phyloP scores from a whole-genome alignment of 2,113 vertebrate genomes.

The Rhinolophus ferrumequinum region DNA sequence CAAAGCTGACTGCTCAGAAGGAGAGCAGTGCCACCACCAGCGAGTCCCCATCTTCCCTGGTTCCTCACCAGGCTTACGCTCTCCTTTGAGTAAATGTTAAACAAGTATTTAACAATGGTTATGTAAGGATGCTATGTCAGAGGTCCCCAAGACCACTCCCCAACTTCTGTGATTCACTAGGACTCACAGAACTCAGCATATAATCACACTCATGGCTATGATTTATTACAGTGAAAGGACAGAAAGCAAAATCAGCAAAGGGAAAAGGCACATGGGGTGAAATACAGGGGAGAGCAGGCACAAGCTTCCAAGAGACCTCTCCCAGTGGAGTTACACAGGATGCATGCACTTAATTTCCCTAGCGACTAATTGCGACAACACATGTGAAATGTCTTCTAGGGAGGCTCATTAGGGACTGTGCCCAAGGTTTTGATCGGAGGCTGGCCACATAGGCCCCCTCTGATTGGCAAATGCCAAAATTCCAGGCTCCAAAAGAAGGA shows the following conservation, averaged over 20 bases:
- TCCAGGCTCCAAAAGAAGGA: slow-evolving; percentile 57
- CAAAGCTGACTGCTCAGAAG: slow-evolving; percentile 25
- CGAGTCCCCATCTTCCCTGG: slow-evolving; percentile 17
- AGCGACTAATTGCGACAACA: slow-evolving; percentile 10
- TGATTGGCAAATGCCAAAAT: slow-evolving; percentile 52
- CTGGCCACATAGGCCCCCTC: background rate
- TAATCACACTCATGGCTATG: background rate
- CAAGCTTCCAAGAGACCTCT: slow-evolving; percentile 26
- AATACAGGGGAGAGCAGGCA: slow-evolving; percentile 17
- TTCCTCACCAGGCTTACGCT: slow-evolving; percentile 24
- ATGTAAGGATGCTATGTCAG: background rate
- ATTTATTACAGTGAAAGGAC: slow-evolving; percentile 42
- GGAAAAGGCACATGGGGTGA: background rate
- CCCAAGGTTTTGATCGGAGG: background rate
- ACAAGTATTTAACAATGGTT: slow-evolving; percentile 38
- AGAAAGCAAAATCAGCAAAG: slow-evolving; percentile 47
- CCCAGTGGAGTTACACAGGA: background rate
- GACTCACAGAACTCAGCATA: slow-evolving; percentile 12
- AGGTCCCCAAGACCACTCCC: background rate
- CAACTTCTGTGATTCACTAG: slow-evolving; percentile 25
- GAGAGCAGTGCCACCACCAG: background rate
- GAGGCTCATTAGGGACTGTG: slow-evolving; percentile 30
- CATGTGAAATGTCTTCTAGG: slow-evolving; percentile 18
- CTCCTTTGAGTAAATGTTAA: slow-evolving; percentile 33
- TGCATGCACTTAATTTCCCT: background rate